Evolutionary conservation across 2,888 invertebrate species (phyloP), one percentile per base, ranked within the genome.

Genomic region (Tromatobia lineatoria): DNA sequence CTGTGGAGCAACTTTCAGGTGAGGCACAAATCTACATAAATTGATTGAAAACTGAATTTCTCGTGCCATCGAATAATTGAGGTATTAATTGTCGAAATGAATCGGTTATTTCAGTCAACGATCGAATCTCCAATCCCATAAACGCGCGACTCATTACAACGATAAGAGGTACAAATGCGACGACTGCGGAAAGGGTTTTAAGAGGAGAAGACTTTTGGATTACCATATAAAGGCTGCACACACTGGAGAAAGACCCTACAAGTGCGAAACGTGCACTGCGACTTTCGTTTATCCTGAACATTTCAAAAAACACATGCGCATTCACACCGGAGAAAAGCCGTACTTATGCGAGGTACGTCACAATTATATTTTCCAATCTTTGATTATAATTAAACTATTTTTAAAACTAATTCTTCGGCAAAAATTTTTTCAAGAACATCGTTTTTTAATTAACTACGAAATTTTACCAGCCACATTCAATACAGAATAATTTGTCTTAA

Each of bases 271-370:
- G 0, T 98, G 98, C 89, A 94, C 94, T n/a, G 96, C 97, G 0
- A 96, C 96, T 0, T 98, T 98, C 93, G 97, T 97, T 47, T 97
- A 97, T 92, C 97, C 97, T 0, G 97, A 97, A 90, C 97, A 97
- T 89, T 97, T 96, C 90, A 97, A 97, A 94, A 97, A 97, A 87
- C 98, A 98, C 89, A 94, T 96, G 83, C 94, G 96, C 0, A 97
- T 97, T 90, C 98, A 98, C 90, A 96, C 96, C 18, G 97, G 97
- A 0, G 96, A 96, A 81, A 96, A 97, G 83, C 97, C 97, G 0
- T 97, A 95, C 88, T 94, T 95, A 0, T 97, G 97, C 86, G 96
- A 96, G 94, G 96, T 96, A 88, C 82, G 3, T 38, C 61, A 25
- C 25, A 57, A 70, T 69, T 42, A n/a, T 25, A 29, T 34, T 18